phyloP scores from a whole-genome alignment of 2,113 vertebrate genomes.

The Pollachius pollachius region DNA sequence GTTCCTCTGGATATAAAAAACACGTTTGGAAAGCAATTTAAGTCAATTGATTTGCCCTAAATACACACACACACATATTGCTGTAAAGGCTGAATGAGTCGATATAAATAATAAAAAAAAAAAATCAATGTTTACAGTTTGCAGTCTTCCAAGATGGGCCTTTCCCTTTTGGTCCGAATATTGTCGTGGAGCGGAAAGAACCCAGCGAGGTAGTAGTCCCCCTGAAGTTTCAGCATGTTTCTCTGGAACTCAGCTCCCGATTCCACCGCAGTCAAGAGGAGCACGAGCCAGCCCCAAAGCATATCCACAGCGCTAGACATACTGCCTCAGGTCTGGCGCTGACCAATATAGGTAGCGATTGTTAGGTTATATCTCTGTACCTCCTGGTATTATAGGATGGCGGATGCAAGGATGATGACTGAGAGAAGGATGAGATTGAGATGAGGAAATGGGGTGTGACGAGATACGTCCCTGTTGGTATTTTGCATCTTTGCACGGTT shows the following conservation, averaged over 20 bases:
- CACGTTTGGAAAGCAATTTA: not conserved
- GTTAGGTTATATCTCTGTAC: too few relatives aligned
- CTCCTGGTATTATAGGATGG: too few relatives aligned
- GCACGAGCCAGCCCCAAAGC: too few relatives aligned
- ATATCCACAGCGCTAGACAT: too few relatives aligned
- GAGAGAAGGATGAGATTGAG: too few relatives aligned
- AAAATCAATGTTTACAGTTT: conserved; percentile 46
- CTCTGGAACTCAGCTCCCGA: conserved; percentile 39
- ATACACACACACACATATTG: not conserved
- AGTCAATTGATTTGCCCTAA: not conserved
- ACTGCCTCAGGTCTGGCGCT: too few relatives aligned
- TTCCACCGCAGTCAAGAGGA: conserved; percentile 27
- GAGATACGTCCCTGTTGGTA: too few relatives aligned
- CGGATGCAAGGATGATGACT: too few relatives aligned
- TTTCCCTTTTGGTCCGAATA: not conserved
- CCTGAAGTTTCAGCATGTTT: conserved; percentile 63
- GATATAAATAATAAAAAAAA: not conserved
- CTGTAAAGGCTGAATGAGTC: too few relatives aligned
- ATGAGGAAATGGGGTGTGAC: too few relatives aligned
- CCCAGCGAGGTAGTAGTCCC: conserved; percentile 76
- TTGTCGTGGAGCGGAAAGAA: conserved; percentile 77
- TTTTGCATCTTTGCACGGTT: too few relatives aligned
- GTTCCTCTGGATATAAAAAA: conserved; percentile 57
- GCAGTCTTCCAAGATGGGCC: conserved; percentile 61
- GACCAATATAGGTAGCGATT: too few relatives aligned